Evolutionary conservation across 2,888 invertebrate species (phyloP).

Genomic region (Oxyscelio sp.): DNA sequence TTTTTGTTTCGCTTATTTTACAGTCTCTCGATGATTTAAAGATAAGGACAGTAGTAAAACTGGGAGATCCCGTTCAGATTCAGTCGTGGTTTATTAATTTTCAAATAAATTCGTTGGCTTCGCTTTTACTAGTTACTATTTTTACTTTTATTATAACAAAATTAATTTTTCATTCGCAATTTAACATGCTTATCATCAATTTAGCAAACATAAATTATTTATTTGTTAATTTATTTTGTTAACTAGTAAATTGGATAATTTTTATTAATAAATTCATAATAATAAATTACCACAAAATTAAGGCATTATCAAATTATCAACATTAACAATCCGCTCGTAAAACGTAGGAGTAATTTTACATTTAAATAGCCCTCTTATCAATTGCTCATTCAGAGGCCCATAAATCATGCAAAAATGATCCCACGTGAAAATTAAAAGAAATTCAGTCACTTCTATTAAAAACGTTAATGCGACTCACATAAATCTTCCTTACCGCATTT

Average conservation of each 20-base stretch:
- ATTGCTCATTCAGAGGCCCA: background rate
- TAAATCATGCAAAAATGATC: background rate
- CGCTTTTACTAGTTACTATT: background rate
- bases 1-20: slow-evolving; percentile 11
- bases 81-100: background rate
- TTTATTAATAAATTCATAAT: too few species aligned
- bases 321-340: too few species aligned
- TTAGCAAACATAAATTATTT: too few species aligned
- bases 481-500: background rate
- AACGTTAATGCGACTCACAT: background rate
- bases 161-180: too few species aligned
- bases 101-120: background rate
- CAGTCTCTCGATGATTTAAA: slow-evolving; percentile 7
- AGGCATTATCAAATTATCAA: too few species aligned
- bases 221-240: too few species aligned
- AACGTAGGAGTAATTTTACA: too few species aligned
- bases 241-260: too few species aligned
- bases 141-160: background rate
- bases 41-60: background rate
- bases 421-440: background rate
- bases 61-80: background rate
- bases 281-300: too few species aligned
- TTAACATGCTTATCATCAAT: too few species aligned
- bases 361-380: too few species aligned
- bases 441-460: background rate